These are phyloP conservation scores for Drosophila kurseongensis DNA, from an alignment of 1,140 invertebrate species.

Conservation along the genomic window DNA sequence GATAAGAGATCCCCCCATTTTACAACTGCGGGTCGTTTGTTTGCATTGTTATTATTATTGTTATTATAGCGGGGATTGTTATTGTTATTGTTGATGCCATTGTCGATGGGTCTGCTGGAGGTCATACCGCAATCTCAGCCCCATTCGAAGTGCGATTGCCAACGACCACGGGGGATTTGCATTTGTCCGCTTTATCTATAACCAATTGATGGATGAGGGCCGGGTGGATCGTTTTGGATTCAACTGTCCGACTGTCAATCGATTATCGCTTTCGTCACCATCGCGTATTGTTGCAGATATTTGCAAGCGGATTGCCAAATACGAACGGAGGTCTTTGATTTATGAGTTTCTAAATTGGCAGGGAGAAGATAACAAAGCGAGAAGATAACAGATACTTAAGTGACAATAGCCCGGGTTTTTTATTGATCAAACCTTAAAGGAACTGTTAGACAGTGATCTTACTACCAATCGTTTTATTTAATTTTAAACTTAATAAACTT, in stretches of 20 bases:
- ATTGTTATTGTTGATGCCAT: constrained; percentile 38
- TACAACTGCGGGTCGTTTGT: constrained; percentile 20
- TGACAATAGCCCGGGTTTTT: neutral
- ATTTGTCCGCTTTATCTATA: constrained; percentile 18
- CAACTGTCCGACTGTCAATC: constrained; percentile 24
- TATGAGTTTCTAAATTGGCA: neutral
- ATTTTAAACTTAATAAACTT: too few relatives aligned
- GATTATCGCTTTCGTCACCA: constrained; percentile 23
- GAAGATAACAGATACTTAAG: constrained; percentile 1
- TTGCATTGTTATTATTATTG: constrained; percentile 48
- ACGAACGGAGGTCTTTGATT: neutral
- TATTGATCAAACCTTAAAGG: neutral
- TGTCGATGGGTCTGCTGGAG: constrained; percentile 31
- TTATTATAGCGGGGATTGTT: constrained; percentile 14
- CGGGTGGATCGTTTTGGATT: constrained; percentile 8
- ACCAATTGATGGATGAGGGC: constrained; percentile 23
- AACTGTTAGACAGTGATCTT: neutral
- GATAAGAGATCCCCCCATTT: constrained; percentile 48
- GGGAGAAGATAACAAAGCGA: neutral
- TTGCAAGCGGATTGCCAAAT: constrained; percentile 31
- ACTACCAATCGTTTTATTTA: too few relatives aligned
- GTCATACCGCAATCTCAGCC: constrained; percentile 26
- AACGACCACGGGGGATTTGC: constrained; percentile 35
- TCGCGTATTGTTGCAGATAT: constrained; percentile 35
- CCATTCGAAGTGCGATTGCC: constrained; percentile 32